Conservation (phyloP, 2,888 invertebrate species). For the Loripinus fragilis region DNA sequence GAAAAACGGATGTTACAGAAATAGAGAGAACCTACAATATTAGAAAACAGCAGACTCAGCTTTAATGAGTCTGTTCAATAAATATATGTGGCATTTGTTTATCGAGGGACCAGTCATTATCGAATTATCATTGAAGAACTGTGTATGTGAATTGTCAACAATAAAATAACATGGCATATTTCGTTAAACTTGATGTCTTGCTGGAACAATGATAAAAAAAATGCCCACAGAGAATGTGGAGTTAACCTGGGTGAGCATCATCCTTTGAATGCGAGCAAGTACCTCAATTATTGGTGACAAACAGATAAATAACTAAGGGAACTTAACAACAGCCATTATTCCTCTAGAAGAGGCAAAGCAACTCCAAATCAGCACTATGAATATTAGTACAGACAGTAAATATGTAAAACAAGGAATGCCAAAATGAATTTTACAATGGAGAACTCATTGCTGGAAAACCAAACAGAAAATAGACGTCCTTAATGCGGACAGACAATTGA, state of each 20-base stretch:
- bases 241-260: neutral
- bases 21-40: too few species aligned
- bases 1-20: too few species aligned
- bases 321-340: neutral
- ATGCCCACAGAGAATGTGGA: neutral
- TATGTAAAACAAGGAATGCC: slow-evolving; percentile 4
- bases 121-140: neutral
- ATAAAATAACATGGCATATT: neutral
- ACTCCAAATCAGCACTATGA: neutral
- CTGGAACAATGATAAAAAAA: neutral
- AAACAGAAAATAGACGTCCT: slow-evolving; percentile 1
- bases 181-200: neutral
- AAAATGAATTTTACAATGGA: neutral
- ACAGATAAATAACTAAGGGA: neutral
- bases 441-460: neutral
- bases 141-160: neutral
- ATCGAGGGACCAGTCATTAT: neutral
- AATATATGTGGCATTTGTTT: neutral
- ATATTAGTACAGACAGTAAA: neutral
- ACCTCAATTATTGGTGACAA: neutral
- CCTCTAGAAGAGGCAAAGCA: neutral
- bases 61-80: too few species aligned
- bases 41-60: too few species aligned
- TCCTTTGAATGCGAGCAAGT: neutral
- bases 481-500: neutral